Evolutionary conservation across 2,113 vertebrate species (phyloP), one percentile per base, ranked within the genome.

Genomic region (Eulemur macaco): DNA sequence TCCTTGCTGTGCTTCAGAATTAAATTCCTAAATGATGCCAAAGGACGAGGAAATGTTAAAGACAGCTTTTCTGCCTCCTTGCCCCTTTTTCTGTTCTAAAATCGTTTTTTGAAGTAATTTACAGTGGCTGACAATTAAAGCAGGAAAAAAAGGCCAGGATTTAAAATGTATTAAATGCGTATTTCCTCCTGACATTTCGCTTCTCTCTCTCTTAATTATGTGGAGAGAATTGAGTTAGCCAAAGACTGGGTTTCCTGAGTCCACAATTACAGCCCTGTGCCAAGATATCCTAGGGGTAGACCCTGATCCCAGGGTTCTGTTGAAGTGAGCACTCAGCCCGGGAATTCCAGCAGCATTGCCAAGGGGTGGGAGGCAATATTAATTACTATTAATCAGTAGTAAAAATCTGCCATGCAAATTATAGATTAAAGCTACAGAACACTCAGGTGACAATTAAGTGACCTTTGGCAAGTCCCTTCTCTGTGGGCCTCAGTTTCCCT

Each of bases 151-250:
- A 83, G 71, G 54, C 6, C 37, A 60, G 8, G 80, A 86, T 86
- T 66, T 71, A 73, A 91, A 73, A 77, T 73, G 34, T 17, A 86
- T 86, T 84, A 94, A 94, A 77, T 58, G 39, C 27, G 1, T 64
- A 25, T 95, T 86, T 97, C 50, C 66, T 94, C 25, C 63, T 86
- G 82, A 91, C 63, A 81, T 91, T 86, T 95, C 89, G 66, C 42
- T 94, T 96, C 52, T 50, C 77, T 23, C 9, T 77, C 80, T 96
- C 91, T 94, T 94, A 86, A 91, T 87, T 94, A 73, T 37, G 56
- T 89, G 69, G 74, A 60, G 64, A 91, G 66, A 89, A 69, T 18
- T 64, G 47, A 69, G 21, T 91, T 84, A 86, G 66, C 66, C 89
- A 58, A 74, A 37, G 45, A 37, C 60, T 3, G 6, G 31, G 27